Evolutionary conservation across 1,140 invertebrate species (phyloP), one percentile per base, ranked within the genome.

Genomic region (Dufourea novaeangliae): DNA sequence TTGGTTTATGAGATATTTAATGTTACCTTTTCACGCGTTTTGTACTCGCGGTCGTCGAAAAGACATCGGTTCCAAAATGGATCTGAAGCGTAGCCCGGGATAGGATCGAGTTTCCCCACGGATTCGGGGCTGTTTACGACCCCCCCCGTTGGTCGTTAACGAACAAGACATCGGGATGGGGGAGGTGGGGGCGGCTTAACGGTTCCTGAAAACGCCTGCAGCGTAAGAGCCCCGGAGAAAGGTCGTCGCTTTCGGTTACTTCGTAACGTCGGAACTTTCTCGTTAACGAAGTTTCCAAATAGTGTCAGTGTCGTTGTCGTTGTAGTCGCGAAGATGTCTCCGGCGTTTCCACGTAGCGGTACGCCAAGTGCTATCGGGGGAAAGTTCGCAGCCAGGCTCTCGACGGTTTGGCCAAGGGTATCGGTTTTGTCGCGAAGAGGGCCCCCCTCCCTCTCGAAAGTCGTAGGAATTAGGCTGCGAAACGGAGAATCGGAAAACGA

Each of bases 241-340:
- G 71, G 46, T 50, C 20, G 46, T 50, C 46, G 46, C 34, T 66
- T 27, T 74, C 34, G 62, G 25, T 56, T 56, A 66, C 61, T 66
- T 74, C 39, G 62, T 66, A 34, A n/a, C 46, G 61, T 56, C 37
- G 25, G 25, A 66, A 73, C 37, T 66, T 73, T 66, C 71, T 74
- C 37, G 61, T 66, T 66, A 66, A 63, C 34, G 34, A 66, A 56
- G 46, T 74, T 74, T 74, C 12, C 34, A 56, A 52, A 64, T 29
- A 39, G 29, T 11, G 57, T 63, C 56, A n/a, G n/a, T n/a, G 69
- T 59, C 52, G 54, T 27, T 37, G 29, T 61, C 32, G 39, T 22
- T 1, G 3, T 46, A 14, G 46, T 50, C 44, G 44, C 44, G 44
- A 7, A 17, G 46, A 50, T n/a, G 46, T 50, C 46, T 50, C 20